Percentiles rank a stretch among this genome's conserved stretches.
phyloP scores from a whole-genome alignment of 2,888 invertebrate genomes.

The Plutella xylostella region DNA sequence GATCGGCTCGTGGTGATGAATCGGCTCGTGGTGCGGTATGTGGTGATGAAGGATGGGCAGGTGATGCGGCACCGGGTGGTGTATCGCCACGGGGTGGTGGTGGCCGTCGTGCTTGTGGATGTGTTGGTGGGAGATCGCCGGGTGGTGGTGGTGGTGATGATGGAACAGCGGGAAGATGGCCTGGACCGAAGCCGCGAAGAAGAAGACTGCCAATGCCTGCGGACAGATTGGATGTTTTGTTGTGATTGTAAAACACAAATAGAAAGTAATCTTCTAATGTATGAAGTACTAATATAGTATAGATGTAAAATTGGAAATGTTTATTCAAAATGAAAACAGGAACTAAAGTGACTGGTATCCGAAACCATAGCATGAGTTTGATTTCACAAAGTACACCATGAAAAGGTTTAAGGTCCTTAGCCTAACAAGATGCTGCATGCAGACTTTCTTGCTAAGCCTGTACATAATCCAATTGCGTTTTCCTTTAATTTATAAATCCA shows the following conservation, averaged over 20 bases:
- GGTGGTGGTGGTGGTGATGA: constrained; percentile 40
- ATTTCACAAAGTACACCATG: no score
- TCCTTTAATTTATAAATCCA: no score
- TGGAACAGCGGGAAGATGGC: constrained; percentile 49
- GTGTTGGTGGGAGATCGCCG: constrained; percentile 55
- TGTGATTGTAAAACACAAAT: background rate
- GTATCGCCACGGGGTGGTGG: constrained; percentile 26
- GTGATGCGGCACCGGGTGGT: constrained; percentile 21
- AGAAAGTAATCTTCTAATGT: no score
- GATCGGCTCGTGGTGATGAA: constrained; percentile 29
- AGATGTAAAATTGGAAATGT: no score
- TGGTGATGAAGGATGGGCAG: constrained; percentile 35
- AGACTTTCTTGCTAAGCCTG: no score
- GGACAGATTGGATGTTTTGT: constrained; percentile 8
- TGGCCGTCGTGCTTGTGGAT: constrained; percentile 49
- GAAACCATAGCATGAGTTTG: no score
- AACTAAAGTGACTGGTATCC: no score
- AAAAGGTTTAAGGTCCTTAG: no score
- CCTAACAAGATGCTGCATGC: no score
- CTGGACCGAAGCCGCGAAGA: constrained; percentile 42
- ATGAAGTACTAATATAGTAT: no score
- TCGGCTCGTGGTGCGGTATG: constrained; percentile 12
- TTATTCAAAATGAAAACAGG: no score
- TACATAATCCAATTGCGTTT: no score
- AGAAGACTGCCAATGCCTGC: constrained; percentile 40